phyloP scores from a whole-genome alignment of 2,113 vertebrate species.

The Hemibagrus wyckioides region DNA sequence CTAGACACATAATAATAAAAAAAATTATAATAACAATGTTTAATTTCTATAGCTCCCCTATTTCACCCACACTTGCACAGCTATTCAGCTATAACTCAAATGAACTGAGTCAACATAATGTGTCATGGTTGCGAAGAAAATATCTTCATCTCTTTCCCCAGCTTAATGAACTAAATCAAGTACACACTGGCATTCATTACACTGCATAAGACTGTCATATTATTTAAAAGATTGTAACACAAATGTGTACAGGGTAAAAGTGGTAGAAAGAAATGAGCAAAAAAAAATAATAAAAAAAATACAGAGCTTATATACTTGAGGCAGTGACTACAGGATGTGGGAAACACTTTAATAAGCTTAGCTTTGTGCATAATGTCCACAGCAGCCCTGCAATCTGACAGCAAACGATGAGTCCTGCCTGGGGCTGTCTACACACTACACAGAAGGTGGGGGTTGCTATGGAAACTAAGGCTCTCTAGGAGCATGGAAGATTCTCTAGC shows the following conservation, averaged over 20 bases:
- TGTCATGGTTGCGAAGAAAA: background rate
- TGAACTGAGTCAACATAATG: background rate
- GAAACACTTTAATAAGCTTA: constrained; percentile 73
- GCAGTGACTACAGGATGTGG: constrained; percentile 55
- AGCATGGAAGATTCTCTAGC: constrained; percentile 42
- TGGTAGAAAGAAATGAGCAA: background rate
- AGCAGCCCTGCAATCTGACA: constrained; percentile 66
- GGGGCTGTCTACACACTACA: constrained; percentile 51
- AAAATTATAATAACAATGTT: background rate
- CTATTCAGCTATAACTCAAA: background rate
- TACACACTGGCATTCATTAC: background rate
- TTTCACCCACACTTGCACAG: background rate
- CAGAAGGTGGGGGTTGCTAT: constrained; percentile 53
- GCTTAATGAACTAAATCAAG: background rate
- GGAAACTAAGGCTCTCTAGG: constrained; percentile 54
- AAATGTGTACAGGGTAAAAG: background rate
- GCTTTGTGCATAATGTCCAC: constrained; percentile 62
- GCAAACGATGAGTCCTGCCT: constrained; percentile 50
- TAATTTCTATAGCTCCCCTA: background rate
- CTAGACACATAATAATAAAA: background rate
- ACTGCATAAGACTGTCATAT: background rate
- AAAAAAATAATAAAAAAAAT: background rate
- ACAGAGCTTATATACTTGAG: constrained; percentile 24
- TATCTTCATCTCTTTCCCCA: background rate
- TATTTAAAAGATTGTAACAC: background rate